Evolutionary conservation across 1,140 invertebrate species (phyloP), one percentile per base, ranked within the genome.

Genomic region (Drosophila virilis): DNA sequence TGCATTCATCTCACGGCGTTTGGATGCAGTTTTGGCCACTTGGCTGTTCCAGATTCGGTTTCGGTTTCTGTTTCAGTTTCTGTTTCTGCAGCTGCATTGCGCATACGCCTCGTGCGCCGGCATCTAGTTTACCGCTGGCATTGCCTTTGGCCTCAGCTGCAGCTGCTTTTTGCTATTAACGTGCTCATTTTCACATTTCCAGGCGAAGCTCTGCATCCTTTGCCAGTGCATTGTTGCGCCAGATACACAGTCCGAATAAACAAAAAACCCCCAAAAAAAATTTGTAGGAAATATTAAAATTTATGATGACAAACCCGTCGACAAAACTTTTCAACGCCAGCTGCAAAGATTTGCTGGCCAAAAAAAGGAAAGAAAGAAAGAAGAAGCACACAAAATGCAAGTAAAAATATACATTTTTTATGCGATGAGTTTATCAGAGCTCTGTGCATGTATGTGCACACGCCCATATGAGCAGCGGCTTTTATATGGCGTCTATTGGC

Each of bases 241-340:
- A 45, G 28, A 65, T 43, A 72, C 57, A 54, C 22, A 8, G 45
- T 40, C 38, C 38, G 38, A 40, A 40, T 40, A 10, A 12, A 62
- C 22, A 64, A 61, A 45, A 78, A 54, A 52, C 8, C 33, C 8
- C 54, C 32, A 43, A 52, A 32, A 10, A 51, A 52, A 17, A 35
- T 4, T 28, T 17, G 42, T 37, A 17, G 61, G 6, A 28, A 46
- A 88, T 88, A 89, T 83, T 70, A 74, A 88, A 88, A 88, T 88
- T 88, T 88, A 88, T 88, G 84, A 88, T 83, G 73, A 89, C 83
- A 86, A 85, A 85, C 65, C 57, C 57, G 65, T 74, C 57, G 71
- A 74, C 57, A 69, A 75, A 75, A 70, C 79, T 86, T 86, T 86
- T 83, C 79, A 83, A 74, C 83, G 84, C 72, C 83, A 86, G 83